Evolutionary conservation across 92 coral and sea anemone genomes (phyloP).

Genomic region (Ricordea florida): DNA sequence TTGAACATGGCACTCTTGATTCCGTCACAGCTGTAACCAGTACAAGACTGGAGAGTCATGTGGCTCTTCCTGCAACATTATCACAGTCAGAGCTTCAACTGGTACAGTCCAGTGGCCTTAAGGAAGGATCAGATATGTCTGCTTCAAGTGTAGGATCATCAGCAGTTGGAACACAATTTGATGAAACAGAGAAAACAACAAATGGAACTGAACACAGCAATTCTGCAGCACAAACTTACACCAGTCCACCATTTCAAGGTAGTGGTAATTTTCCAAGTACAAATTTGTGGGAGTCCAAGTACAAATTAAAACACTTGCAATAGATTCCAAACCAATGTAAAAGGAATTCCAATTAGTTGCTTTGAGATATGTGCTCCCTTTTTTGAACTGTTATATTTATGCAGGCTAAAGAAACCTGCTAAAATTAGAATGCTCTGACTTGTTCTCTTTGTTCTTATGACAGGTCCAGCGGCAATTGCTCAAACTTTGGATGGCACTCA

Average conservation of each 20-base stretch:
- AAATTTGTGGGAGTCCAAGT: no score
- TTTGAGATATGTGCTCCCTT: no score
- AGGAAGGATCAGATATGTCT: constrained; percentile 1
- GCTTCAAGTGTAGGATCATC: background rate
- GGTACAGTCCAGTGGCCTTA: background rate
- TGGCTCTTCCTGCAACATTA: background rate
- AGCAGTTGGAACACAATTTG: background rate
- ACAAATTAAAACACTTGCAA: no score
- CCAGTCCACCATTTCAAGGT: constrained; percentile 1
- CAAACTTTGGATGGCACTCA: constrained; percentile 74
- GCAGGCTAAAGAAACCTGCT: no score
- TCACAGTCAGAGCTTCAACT: constrained; percentile 8
- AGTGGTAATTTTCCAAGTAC: no score
- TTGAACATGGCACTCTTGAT: background rate
- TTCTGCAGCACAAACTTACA: background rate
- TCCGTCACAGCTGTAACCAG: background rate
- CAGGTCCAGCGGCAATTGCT: constrained; percentile 85
- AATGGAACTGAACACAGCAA: background rate
- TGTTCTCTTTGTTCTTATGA: background rate
- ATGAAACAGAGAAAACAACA: background rate
- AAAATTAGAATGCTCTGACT: no score
- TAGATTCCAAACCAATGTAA: no score
- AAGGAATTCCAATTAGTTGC: no score
- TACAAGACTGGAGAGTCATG: background rate
- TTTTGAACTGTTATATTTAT: no score